Conservation (phyloP, 2,797 vertebrate species). For the Oryzias dopingdopingensis region DNA sequence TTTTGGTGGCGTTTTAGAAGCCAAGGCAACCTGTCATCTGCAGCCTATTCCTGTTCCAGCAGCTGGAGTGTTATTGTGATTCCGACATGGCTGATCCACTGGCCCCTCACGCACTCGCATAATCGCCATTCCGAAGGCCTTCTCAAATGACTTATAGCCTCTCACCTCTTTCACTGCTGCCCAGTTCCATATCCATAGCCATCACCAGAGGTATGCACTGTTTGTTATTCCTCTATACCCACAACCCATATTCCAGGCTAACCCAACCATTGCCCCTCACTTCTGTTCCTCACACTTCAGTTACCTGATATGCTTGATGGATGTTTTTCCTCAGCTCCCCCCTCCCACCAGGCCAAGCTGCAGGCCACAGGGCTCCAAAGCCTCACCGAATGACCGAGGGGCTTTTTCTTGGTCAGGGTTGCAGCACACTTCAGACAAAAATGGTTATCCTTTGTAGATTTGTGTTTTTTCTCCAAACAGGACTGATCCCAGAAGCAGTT, state of each 20-base stretch:
- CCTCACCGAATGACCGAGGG: constrained; percentile 50
- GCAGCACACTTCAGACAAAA: constrained; percentile 49
- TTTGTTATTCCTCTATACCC: constrained; percentile 42
- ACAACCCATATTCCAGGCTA: constrained; percentile 27
- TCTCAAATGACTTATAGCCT: constrained; percentile 55
- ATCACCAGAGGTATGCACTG: constrained; percentile 22
- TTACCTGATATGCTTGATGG: constrained; percentile 68
- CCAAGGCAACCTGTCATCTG: constrained; percentile 39
- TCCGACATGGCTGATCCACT: constrained; percentile 40
- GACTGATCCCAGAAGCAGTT: constrained; percentile 32
- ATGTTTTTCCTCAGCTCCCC: constrained; percentile 27
- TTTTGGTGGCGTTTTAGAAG: constrained; percentile 36
- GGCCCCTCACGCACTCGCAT: constrained; percentile 24
- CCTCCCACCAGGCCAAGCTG: constrained; percentile 37
- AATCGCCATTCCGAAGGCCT: constrained; percentile 50
- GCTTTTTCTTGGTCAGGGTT: constrained; percentile 11
- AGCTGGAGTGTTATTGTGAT: constrained; percentile 65
- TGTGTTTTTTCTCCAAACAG: constrained; percentile 63
- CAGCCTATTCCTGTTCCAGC: constrained; percentile 55
- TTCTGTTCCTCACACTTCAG: constrained; percentile 42
- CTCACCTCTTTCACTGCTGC: constrained; percentile 39
- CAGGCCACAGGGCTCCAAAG: constrained; percentile 17
- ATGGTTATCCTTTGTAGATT: constrained; percentile 59
- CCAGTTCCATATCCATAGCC: constrained; percentile 38
- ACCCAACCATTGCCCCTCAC: constrained; percentile 26